A percentile compares a stretch with the other conserved stretches of the same genome.
These are phyloP conservation scores for Calycopis cecrops DNA, from an alignment of 1,140 invertebrate species.

Conservation along the genomic window DNA sequence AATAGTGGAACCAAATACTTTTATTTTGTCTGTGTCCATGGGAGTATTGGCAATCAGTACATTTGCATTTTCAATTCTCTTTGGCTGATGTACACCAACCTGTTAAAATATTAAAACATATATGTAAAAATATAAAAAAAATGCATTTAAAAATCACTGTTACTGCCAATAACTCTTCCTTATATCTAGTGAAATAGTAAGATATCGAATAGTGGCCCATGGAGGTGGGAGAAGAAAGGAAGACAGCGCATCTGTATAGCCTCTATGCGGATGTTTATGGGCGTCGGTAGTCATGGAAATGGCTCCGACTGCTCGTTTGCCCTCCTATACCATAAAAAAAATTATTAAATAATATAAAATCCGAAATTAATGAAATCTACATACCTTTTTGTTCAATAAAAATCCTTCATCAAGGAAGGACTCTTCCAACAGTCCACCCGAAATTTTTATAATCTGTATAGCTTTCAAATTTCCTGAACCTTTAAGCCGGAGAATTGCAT, in stretches of 20 bases:
- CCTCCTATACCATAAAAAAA: too few relatives aligned
- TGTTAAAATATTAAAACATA: constrained; percentile 20
- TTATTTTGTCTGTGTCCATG: constrained; percentile 99
- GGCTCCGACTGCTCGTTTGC: too few relatives aligned
- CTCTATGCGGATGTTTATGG: too few relatives aligned
- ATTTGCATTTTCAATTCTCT: constrained; percentile 92
- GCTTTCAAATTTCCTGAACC: constrained; percentile 96
- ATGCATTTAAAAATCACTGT: too few relatives aligned
- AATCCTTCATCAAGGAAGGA: constrained; percentile 99
- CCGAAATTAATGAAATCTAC: constrained; percentile 2
- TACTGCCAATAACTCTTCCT: too few relatives aligned
- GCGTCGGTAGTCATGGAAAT: too few relatives aligned
- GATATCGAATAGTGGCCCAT: too few relatives aligned
- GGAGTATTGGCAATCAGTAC: constrained; percentile 99
- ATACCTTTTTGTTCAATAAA: constrained; percentile 94
- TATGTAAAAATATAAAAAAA: neutral
- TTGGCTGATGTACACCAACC: constrained; percentile 86
- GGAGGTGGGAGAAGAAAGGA: too few relatives aligned
- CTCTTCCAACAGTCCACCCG: constrained; percentile 93
- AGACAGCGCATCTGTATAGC: too few relatives aligned
- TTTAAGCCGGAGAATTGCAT: constrained; percentile 96
- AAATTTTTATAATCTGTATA: constrained; percentile 98
- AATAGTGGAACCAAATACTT: constrained; percentile 99
- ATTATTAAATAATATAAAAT: constrained; percentile 8
- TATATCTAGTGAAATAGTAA: neutral